A percentile compares a stretch with the other conserved stretches of the same genome.
Conservation (phyloP, 2,888 invertebrate species). For the Drosophila borborema region DNA sequence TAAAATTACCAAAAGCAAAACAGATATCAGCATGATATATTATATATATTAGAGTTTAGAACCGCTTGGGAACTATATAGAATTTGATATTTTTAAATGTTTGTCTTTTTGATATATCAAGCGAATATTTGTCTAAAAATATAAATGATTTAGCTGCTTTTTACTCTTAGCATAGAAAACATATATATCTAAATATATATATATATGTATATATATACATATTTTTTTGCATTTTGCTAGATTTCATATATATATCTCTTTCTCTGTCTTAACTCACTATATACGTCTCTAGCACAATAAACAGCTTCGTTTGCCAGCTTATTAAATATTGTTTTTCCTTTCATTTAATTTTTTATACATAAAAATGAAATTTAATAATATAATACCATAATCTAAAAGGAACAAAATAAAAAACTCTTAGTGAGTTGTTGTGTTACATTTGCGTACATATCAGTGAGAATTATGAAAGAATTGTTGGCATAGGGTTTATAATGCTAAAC, state of each 20-base stretch:
- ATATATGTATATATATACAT: neutral
- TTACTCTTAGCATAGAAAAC: slow-evolving; percentile 6
- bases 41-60: slow-evolving; percentile 22
- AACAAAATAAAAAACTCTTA: slow-evolving; percentile 18
- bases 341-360: neutral
- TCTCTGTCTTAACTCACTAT: neutral
- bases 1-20: neutral
- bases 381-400: slow-evolving; percentile 9
- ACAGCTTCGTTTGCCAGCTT: neutral
- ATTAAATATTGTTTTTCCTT: neutral
- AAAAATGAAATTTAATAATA: neutral
- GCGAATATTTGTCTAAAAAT: slow-evolving; percentile 9
- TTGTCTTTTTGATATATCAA: slow-evolving; percentile 5
- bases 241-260: neutral
- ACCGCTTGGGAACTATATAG: slow-evolving; percentile 19
- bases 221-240: neutral
- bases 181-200: neutral
- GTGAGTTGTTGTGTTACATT: slow-evolving; percentile 58
- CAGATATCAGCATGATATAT: neutral
- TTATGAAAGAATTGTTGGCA: slow-evolving; percentile 45
- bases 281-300: neutral
- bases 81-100: slow-evolving; percentile 10
- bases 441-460: slow-evolving; percentile 72
- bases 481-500: slow-evolving; percentile 43
- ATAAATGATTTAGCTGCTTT: slow-evolving; percentile 11